These are phyloP conservation scores for Limosa lapponica DNA, from an alignment of 2,797 vertebrate species.

Conservation along the genomic window DNA sequence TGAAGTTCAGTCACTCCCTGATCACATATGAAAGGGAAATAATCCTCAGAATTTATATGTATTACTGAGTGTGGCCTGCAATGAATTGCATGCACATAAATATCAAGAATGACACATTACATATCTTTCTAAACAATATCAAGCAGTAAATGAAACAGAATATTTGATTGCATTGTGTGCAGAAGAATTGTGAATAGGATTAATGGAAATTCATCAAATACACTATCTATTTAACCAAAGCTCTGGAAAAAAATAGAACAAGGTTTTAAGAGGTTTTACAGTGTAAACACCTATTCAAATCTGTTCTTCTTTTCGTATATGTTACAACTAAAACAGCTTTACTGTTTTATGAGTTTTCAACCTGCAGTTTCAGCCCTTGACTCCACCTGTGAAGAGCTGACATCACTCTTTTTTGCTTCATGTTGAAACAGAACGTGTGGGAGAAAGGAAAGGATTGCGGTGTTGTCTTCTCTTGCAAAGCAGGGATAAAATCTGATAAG, in stretches of 20 bases:
- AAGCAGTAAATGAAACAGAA: not conserved
- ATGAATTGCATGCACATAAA: not conserved
- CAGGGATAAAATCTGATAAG: not conserved
- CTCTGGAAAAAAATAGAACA: not conserved
- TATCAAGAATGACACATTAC: not conserved
- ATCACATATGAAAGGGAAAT: not conserved
- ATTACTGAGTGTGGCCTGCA: not conserved
- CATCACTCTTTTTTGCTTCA: not conserved
- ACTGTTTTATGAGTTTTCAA: not conserved
- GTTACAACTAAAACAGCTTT: not conserved
- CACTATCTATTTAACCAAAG: not conserved
- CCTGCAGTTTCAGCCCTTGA: not conserved
- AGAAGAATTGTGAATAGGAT: not conserved
- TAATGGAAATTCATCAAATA: not conserved
- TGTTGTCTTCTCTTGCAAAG: not conserved
- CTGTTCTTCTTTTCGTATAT: fast-evolving
- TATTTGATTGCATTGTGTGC: not conserved
- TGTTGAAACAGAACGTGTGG: not conserved
- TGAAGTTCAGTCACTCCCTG: not conserved
- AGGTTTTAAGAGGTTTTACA: not conserved
- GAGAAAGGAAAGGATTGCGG: not conserved
- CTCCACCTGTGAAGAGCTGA: not conserved
- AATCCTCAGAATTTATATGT: not conserved
- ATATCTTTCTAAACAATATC: not conserved
- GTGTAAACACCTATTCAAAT: not conserved